Evolutionary conservation across 1,140 invertebrate species (phyloP), one percentile per base, ranked within the genome.

Genomic region (Plodia interpunctella): DNA sequence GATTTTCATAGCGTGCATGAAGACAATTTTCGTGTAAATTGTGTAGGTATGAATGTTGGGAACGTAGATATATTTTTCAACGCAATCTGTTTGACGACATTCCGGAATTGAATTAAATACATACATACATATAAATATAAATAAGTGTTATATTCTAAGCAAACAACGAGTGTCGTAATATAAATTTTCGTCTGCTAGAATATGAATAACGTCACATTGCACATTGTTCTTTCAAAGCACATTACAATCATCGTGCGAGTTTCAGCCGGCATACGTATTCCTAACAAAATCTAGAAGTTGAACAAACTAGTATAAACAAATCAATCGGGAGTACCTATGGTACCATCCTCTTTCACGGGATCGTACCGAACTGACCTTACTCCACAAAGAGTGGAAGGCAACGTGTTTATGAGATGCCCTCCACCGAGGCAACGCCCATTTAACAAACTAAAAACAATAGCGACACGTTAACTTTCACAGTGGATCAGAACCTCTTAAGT

Each of bases 401-500:
- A 84, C 80, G 65, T 75, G 79, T 78, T 83, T 90, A 82, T 84
- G 82, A 60, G 88, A 90, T 59, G 85, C 80, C 58, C 90, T 85
- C 90, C 90, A 90, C 71, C 90, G 81, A 65, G 80, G 80, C 63
- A 88, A 74, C 70, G 79, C 77, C 90, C 90, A 90, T 74, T 86
- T 89, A 76, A 90, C 73, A 82, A 83, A 90, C 90, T 90, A 90
- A 80, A 90, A 90, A 80, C 70, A 81, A 78, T 58, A 66, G 62
- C 55, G 51, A 60, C 28, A 35, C 15, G 55, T 55, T 60, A 60
- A 53, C 51, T 53, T 21, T 53, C 13, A 25, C 21, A 25, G n/a
- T 10, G n/a, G n/a, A 21, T 20, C 13, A 21, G 10, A 21, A 25
- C 19, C 19, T 25, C 51, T 53, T 19, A 5, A 32, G 3, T 32